Conservation (phyloP, 2,113 vertebrate genomes). For the Herpailurus yagouaroundi region DNA sequence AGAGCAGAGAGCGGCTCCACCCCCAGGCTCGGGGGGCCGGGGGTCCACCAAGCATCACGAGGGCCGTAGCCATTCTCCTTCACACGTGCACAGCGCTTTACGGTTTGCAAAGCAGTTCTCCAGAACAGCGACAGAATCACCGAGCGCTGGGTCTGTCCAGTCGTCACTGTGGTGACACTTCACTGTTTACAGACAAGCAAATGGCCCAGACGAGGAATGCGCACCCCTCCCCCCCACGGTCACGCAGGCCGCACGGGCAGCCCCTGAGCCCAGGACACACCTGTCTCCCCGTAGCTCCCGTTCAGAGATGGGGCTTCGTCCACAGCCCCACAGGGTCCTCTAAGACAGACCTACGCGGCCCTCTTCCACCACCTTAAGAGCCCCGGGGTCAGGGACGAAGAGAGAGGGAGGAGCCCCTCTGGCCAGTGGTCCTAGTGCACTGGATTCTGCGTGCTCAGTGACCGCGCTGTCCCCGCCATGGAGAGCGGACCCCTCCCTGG, state of each 20-base stretch:
- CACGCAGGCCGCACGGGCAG: fast-evolving
- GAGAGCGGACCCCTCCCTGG: fast-evolving
- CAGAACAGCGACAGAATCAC: fast-evolving
- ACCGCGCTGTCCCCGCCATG: fast-evolving
- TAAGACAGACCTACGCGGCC: neutral
- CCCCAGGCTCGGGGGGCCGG: too few species aligned
- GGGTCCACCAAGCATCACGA: fast-evolving
- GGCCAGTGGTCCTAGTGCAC: fast-evolving
- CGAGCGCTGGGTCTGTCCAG: neutral
- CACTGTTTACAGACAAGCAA: neutral
- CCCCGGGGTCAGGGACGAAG: neutral
- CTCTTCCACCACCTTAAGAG: too few species aligned
- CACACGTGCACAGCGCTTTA: fast-evolving
- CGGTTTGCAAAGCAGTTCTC: neutral
- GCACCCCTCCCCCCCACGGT: too few species aligned
- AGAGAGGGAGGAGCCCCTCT: neutral
- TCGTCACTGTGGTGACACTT: neutral
- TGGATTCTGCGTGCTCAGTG: fast-evolving
- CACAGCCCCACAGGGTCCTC: neutral
- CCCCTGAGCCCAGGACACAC: neutral
- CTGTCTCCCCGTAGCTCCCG: neutral
- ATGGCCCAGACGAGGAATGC: fast-evolving
- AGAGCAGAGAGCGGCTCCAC: fast-evolving
- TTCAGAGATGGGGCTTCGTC: fast-evolving
- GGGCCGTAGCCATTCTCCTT: too few species aligned